Evolutionary conservation across 2,797 vertebrate genomes (phyloP).

Genomic region (Coccyzus lansbergi): DNA sequence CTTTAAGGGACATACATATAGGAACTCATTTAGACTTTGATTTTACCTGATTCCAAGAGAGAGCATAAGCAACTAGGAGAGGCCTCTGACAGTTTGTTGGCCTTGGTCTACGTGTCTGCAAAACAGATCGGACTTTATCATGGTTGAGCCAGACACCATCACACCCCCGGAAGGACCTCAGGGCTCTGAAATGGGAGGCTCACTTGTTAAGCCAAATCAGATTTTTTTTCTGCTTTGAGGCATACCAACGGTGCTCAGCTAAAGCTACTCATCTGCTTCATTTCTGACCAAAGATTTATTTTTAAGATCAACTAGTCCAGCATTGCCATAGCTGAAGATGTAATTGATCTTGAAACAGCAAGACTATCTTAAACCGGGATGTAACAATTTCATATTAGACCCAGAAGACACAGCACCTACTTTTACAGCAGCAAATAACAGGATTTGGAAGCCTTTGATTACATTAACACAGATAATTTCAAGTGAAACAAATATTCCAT

Average conservation of each 20-base stretch:
- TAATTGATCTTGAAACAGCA: slow-evolving; percentile 5
- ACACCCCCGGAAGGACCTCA: rapidly evolving
- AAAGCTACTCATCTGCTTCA: slow-evolving; percentile 18
- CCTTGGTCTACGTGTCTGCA: neutral
- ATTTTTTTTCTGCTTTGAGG: neutral
- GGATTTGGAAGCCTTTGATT: neutral
- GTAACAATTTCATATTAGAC: neutral
- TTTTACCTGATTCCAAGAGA: neutral
- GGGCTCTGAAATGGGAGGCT: neutral
- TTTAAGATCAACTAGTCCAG: neutral
- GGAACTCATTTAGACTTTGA: neutral
- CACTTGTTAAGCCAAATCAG: neutral
- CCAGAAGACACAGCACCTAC: neutral
- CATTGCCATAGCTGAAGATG: neutral
- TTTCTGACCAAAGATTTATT: neutral
- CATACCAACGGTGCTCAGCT: neutral
- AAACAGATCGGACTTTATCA: slow-evolving; percentile 15
- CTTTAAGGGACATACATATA: neutral
- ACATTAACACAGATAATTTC: neutral
- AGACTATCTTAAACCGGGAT: neutral
- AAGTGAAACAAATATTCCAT: neutral
- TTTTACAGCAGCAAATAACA: neutral
- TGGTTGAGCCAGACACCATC: neutral
- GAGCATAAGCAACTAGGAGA: neutral
- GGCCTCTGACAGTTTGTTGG: slow-evolving; percentile 10